phyloP scores from a whole-genome alignment of 2,113 vertebrate genomes.

The Upupa epops region DNA sequence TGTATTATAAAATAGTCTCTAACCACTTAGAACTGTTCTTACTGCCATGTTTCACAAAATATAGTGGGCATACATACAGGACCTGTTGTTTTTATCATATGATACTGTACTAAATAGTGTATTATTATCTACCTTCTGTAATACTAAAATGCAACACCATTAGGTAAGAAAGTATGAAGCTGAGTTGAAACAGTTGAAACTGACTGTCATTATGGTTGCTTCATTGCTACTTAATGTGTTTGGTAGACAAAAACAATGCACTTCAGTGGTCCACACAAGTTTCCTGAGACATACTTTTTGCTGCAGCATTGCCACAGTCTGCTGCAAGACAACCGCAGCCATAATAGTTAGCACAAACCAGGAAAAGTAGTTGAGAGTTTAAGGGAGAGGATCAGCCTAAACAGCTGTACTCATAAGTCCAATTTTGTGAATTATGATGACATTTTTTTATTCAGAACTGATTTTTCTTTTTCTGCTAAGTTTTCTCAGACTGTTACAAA shows the following conservation, averaged over 20 bases:
- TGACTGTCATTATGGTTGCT: not conserved
- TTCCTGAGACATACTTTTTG: not conserved
- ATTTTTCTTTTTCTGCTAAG: constrained; percentile 1
- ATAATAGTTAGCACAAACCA: not conserved
- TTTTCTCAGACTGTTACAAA: constrained; percentile 61
- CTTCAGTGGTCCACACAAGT: not conserved
- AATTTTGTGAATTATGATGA: not conserved
- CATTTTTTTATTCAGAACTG: not conserved
- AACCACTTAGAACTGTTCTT: not conserved
- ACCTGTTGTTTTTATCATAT: not conserved
- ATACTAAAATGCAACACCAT: not conserved
- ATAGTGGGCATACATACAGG: constrained; percentile 5
- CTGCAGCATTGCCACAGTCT: not conserved
- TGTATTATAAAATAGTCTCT: not conserved
- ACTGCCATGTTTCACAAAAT: not conserved
- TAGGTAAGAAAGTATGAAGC: not conserved
- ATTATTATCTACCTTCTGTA: not conserved
- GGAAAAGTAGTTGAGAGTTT: not conserved
- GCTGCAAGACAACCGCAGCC: not conserved
- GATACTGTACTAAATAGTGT: not conserved
- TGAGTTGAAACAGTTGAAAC: not conserved
- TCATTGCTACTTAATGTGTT: not conserved
- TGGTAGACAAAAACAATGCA: not conserved
- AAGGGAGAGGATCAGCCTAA: not conserved
- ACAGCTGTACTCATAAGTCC: not conserved